Base-by-base conservation (phyloP, 1,140 invertebrate genomes). In the Colletes latitarsis region DNA sequence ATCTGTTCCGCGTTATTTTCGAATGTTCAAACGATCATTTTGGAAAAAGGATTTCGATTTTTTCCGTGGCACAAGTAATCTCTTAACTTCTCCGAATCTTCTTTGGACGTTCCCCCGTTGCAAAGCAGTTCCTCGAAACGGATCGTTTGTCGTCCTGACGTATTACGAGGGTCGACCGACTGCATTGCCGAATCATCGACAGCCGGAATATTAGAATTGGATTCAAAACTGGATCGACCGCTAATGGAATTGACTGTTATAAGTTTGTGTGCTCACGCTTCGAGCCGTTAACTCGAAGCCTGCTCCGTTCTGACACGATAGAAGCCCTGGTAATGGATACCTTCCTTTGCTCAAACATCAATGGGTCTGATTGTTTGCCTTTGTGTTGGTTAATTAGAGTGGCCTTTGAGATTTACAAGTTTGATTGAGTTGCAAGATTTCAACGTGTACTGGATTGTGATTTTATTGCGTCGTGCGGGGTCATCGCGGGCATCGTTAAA, bases 1-100 rank as follows among this genome's bases (percentile, higher is more conserved):
- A n/a, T n/a, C n/a, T n/a, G n/a, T n/a, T n/a, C n/a, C n/a, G n/a
- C n/a, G n/a, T n/a, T n/a, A n/a, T n/a, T n/a, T n/a, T n/a, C n/a
- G n/a, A n/a, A n/a, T n/a, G n/a, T n/a, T n/a, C n/a, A n/a, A n/a
- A n/a, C n/a, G 30, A 30, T 30, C 30, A 30, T 30, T 30, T 30
- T 30, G 30, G 30, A 2, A 30, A 30, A 30, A 30, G 30, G 74
- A 78, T 1, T 52, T 10, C 9, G 49, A 43, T 43, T 43, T 43
- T 43, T 43, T 43, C 43, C 43, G 43, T 9, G 5, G 8, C 5
- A 43, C 2, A 43, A 9, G 43, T 5, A 43, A 43, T 9, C 43
- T 43, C 43, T 62, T 62, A 82, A 85, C 80, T 79, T 87, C 85
- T 81, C 49, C 72, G 30, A 63, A 53, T 77, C 55, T 58, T 73